Conservation (phyloP, 2,888 invertebrate species). For the Aelia acuminata region DNA sequence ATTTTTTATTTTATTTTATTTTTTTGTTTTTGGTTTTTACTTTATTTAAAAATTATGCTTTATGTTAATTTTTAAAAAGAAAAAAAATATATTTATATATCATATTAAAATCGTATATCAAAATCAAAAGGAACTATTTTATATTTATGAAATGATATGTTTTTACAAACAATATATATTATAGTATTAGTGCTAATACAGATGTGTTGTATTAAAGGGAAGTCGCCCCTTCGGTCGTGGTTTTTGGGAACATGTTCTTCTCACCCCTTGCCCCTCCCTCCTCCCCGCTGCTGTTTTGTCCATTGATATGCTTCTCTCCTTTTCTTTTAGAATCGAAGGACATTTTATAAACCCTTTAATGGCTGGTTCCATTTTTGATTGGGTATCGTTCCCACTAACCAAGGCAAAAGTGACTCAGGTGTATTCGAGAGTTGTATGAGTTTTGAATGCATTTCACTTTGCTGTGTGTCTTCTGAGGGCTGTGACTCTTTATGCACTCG, state of each 20-base stretch:
- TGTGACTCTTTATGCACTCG: constrained; percentile 58
- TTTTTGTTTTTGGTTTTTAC: background rate
- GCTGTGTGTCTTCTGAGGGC: constrained; percentile 55
- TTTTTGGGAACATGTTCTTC: constrained; percentile 50
- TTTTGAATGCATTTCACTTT: constrained; percentile 51
- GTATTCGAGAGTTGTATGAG: constrained; percentile 16
- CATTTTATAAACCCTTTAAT: constrained; percentile 7
- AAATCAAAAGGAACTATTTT: constrained; percentile 43
- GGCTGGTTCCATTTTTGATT: constrained; percentile 43
- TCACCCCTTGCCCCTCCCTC: background rate
- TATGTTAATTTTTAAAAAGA: background rate
- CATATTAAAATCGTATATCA: background rate
- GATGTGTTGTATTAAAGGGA: constrained; percentile 31
- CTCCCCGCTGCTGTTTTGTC: background rate
- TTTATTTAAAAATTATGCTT: background rate
- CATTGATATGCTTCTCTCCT: constrained; percentile 14
- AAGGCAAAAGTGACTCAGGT: background rate
- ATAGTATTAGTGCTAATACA: constrained; percentile 21
- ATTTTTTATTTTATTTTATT: too few species aligned
- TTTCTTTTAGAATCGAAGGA: constrained; percentile 3
- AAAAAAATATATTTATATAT: constrained; percentile 10
- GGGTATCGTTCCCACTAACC: constrained; percentile 48
- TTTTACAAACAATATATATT: constrained; percentile 19
- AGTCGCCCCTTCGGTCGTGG: constrained; percentile 41
- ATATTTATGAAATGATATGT: constrained; percentile 9